Conservation (phyloP, 2,888 invertebrate species). For the Heliconius hortense region DNA sequence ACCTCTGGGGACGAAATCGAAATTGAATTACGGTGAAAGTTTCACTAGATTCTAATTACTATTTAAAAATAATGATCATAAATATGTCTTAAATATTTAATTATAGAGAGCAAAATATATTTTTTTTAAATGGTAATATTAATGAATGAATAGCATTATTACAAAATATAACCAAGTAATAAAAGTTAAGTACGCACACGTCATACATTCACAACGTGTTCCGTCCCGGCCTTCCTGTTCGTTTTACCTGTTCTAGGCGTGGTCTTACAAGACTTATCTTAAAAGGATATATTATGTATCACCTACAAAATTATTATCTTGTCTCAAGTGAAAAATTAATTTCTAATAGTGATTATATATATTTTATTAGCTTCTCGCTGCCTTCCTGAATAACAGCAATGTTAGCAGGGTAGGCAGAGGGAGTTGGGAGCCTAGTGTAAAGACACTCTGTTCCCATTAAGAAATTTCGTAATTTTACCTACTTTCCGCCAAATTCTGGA, state of each 20-base stretch:
- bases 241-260: conserved; percentile 24
- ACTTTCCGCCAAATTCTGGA: too few relatives aligned
- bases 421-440: too few relatives aligned
- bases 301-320: background rate
- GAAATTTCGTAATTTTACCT: too few relatives aligned
- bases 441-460: too few relatives aligned
- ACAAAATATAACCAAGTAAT: background rate
- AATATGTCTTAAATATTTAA: background rate
- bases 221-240: conserved; percentile 35
- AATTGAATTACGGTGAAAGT: background rate
- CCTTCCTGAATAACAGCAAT: too few relatives aligned
- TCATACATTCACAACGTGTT: conserved; percentile 30
- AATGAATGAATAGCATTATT: background rate
- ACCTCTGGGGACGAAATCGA: background rate
- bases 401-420: too few relatives aligned
- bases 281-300: conserved; percentile 14
- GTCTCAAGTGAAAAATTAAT: background rate
- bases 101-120: background rate
- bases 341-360: background rate
- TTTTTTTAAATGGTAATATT: background rate
- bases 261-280: conserved; percentile 17
- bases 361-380: too few relatives aligned
- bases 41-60: background rate
- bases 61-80: conserved; percentile 5
- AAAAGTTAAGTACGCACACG: conserved; percentile 12